These are phyloP conservation scores for Chinchilla lanigera DNA, from an alignment of 2,113 vertebrate species.

Conservation along the genomic window DNA sequence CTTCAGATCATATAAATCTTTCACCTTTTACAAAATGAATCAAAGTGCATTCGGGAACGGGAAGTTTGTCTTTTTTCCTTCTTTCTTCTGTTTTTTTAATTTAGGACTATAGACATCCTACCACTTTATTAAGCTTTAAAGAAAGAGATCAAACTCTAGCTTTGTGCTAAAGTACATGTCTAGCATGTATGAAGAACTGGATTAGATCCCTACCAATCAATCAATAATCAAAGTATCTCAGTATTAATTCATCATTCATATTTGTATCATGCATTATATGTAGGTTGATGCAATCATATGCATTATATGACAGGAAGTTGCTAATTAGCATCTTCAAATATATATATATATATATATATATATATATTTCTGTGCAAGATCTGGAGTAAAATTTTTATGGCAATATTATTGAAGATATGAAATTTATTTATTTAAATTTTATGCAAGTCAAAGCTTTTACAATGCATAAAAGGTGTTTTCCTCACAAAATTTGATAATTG, in stretches of 20 bases:
- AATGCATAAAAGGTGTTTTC: neutral
- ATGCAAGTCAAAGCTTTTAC: neutral
- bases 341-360: neutral
- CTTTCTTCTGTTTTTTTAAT: neutral
- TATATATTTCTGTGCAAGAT: neutral
- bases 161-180: neutral
- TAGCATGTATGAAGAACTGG: neutral
- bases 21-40: neutral
- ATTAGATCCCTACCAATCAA: neutral
- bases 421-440: neutral
- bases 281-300: neutral
- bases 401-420: neutral
- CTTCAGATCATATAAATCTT: no score
- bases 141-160: neutral
- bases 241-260: neutral
- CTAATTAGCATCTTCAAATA: neutral
- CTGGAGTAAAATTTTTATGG: neutral
- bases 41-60: neutral
- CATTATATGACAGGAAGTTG: neutral
- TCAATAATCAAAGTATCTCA: neutral
- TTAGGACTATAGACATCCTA: neutral
- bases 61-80: neutral
- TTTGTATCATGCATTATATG: neutral
- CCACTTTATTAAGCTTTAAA: neutral
- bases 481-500: neutral